Conservation (phyloP, 2,797 vertebrate species). For the Amblyraja radiata region DNA sequence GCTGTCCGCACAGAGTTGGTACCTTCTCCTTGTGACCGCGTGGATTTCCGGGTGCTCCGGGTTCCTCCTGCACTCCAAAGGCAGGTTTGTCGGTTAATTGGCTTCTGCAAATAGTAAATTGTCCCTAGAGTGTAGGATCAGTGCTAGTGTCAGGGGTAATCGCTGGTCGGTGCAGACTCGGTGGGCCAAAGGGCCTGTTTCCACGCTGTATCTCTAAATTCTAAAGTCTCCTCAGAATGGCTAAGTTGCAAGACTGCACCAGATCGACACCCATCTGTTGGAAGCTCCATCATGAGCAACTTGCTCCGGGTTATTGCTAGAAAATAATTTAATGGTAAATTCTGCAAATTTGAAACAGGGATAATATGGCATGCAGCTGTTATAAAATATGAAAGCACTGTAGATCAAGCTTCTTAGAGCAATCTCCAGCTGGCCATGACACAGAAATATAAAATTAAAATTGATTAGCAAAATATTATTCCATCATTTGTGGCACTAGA, state of each 20-base stretch:
- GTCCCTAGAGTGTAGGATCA: too few species aligned
- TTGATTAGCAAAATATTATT: background rate
- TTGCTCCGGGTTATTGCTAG: background rate
- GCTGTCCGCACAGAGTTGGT: too few species aligned
- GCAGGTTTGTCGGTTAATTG: too few species aligned
- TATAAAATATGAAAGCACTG: background rate
- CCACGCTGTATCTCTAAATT: too few species aligned
- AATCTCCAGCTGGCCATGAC: background rate
- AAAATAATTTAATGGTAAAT: background rate
- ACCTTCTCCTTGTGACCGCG: too few species aligned
- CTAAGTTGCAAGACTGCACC: background rate
- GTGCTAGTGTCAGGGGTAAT: too few species aligned
- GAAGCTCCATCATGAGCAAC: background rate
- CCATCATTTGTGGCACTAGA: background rate
- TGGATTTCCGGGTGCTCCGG: too few species aligned
- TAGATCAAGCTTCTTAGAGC: background rate
- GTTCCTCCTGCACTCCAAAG: too few species aligned
- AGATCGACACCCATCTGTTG: background rate
- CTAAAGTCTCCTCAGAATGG: too few species aligned
- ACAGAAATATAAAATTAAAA: background rate
- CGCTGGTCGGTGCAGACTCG: too few species aligned
- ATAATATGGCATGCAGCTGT: background rate
- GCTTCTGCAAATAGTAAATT: too few species aligned
- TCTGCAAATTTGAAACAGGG: background rate
- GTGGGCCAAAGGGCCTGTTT: too few species aligned